Evolutionary conservation across 2,888 invertebrate species (phyloP), one percentile per base, ranked within the genome.

Genomic region (Sthenelais limicola): DNA sequence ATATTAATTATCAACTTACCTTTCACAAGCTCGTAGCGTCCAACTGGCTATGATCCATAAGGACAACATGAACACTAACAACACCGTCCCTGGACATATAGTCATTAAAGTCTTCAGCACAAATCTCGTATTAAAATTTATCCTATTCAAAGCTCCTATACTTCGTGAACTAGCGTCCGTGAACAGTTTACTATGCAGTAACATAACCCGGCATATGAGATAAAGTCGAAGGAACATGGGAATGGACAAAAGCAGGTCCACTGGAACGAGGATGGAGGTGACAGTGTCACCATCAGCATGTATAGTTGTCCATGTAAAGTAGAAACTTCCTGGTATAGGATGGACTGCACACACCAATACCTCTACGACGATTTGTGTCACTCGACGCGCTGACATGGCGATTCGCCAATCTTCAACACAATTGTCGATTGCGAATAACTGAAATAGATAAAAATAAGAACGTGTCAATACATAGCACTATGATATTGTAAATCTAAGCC

Each of bases 371-470:
- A 88, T 80, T 79, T 89, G 89, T 35, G 87, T 92, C 89, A 97
- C 94, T 89, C 98, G 92, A 90, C 97, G 96, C 94, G 96, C 96
- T 82, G 98, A 98, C 94, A 99, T 97, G 85, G 98, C 98, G 90
- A 99, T 99, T 88, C 98, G 92, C 99, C 99, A 99, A 91, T 99
- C 99, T 89, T 99, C 99, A 80, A 98, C 97, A 91, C 98, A 98
- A 91, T 99, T 99, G 92, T 99, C 98, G 91, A 98, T 97, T 94
- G 98, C 98, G 91, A 98, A 99, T 90, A 99, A 92, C 98, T 99
- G 92, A 54, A 91, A 54, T 51, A 18, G 18, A 18, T 43, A 18
- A n/a, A n/a, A n/a, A n/a, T n/a, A n/a, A n/a, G n/a, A n/a, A n/a
- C n/a, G n/a, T n/a, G n/a, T n/a, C n/a, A n/a, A n/a, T n/a, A 56